Conservation (phyloP, 2,113 vertebrate genomes). For the Neotoma lepida region DNA sequence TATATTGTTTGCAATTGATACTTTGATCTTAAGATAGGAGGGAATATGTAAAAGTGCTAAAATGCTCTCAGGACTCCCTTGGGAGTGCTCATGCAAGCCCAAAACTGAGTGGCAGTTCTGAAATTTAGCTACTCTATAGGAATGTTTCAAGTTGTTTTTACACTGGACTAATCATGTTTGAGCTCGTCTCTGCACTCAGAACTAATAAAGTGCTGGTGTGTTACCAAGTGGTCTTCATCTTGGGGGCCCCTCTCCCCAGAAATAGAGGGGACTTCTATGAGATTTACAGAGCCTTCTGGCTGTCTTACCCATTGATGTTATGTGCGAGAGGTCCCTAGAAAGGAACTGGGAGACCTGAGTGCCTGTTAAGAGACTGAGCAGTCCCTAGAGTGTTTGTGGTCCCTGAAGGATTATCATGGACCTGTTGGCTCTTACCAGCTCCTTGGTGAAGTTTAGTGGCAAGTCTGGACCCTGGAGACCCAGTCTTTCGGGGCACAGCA, state of each 20-base stretch:
- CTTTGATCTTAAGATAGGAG: not conserved
- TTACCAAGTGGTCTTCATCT: not conserved
- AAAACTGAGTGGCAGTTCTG: not conserved
- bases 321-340: not conserved
- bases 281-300: not conserved
- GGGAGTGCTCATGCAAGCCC: no score
- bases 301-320: not conserved
- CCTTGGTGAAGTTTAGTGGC: not conserved
- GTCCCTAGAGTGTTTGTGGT: not conserved
- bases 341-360: not conserved
- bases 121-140: not conserved
- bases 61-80: no score
- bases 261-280: not conserved
- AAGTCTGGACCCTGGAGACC: not conserved
- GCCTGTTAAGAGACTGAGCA: not conserved
- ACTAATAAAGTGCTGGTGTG: not conserved
- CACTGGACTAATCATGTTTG: accelerated
- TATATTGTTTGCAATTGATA: no score
- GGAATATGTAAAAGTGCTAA: no score
- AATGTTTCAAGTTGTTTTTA: not conserved
- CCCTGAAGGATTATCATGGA: not conserved
- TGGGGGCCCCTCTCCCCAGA: not conserved
- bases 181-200: not conserved
- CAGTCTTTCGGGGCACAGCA: not conserved
- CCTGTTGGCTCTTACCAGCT: not conserved